Base-by-base conservation (phyloP, 2,797 vertebrate genomes). In the Erethizon dorsatum region DNA sequence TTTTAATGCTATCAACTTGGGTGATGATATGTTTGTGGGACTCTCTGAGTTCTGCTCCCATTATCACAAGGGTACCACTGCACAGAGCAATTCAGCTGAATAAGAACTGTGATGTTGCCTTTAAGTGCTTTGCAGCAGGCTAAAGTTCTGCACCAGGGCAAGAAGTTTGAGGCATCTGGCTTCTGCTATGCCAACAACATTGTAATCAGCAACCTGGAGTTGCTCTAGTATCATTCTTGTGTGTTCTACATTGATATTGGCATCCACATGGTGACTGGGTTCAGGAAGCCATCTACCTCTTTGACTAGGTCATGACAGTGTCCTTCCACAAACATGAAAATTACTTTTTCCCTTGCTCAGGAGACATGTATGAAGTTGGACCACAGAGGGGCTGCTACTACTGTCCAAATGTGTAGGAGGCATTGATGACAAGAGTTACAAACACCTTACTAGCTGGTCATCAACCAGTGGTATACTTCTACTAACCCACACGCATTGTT, bases 261-360 rank as follows among this genome's bases (percentile, higher is more conserved):
- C 88, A 99, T 99, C 97, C 99, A 99, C 88, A 99, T 0, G 99
- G 99, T 0, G 99, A 99, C 0, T 99, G 99, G 0, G 99, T 99
- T 77, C 99, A 99, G 98, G 99, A 99, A 96, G 99, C 99, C 18
- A 99, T 99, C 98, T 99, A 99, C 98, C 98, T 99, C 97, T 99
- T 99, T 0, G 99, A 99, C 98, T 98, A 99, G 1, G 99, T 99
- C 97, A 99, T 99, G 99, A 99, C 99, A 0, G 99, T 99, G 83
- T 99, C 99, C 61, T 99, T 99, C 97, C 99, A 99, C 98, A 99
- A 99, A 98, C 99, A 99, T 0, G 99, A 99, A 61, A 99, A 99
- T 98, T 99, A 99, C 96, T 99, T 99, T 98, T 99, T 99, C 37
- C 99, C 99, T 71, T 99, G 99, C 50, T 99, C 99, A 97, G 99